Base-by-base conservation (phyloP, 2,797 vertebrate species). In the Paguma larvata region DNA sequence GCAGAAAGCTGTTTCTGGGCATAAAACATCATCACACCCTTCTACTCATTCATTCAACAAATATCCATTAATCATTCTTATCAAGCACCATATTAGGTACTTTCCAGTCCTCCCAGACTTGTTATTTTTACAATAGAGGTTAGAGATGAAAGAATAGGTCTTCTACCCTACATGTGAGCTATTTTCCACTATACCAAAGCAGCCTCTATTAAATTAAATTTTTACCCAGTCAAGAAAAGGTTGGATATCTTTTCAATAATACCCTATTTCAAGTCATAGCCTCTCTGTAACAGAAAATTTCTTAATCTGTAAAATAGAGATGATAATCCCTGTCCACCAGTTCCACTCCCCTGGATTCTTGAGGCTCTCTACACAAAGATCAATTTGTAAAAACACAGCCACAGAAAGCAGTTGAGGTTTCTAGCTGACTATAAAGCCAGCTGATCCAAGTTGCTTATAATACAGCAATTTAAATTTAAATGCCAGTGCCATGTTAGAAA, bases 161-260 rank as follows among this genome's bases (percentile, higher is more conserved):
- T 68, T 75, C 48, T 85, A 56, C 30, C 59, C 80, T 88, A 44
- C 77, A 70, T 6, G 2, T 30, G 3, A 30, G 15, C 30, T 7
- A 73, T 65, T 73, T 73, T 92, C 27, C 38, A 87, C 51, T 84
- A 48, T 23, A 65, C 8, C 38, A 75, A 48, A 80, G 27, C 2
- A 68, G 25, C 12, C n/a, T 79, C 80, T 67, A 94, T 25, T 79
- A 89, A 91, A 62, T 77, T 84, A 70, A 94, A 85, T 72, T 15
- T 38, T 75, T 53, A 72, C 18, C n/a, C 65, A 51, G 11, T 70
- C 46, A 78, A 91, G 51, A 46, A 34, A 78, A 38, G 0, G n/a
- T 41, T 82, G 16, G 2, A 21, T n/a, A 18, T 1, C 46, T 79
- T 92, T 91, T 70, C 62, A 73, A 38, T 16, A 79, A 65, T 14